These are phyloP conservation scores for Promerops cafer DNA, from an alignment of 2,113 vertebrate species.

Conservation along the genomic window DNA sequence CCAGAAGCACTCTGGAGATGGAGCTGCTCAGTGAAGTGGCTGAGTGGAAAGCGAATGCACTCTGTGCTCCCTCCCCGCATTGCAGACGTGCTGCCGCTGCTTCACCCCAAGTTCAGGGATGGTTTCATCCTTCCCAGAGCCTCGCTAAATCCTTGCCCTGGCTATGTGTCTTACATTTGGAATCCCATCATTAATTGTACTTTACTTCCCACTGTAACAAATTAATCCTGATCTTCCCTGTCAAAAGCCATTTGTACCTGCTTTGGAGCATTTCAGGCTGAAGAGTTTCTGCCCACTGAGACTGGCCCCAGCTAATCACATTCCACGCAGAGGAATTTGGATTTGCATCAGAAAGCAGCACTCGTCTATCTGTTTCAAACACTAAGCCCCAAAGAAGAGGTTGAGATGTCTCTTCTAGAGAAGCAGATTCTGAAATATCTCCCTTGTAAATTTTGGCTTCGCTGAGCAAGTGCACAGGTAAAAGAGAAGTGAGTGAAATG, in stretches of 20 bases:
- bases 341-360: constrained; percentile 18
- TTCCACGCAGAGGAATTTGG: neutral
- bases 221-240: neutral
- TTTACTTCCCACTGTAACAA: neutral
- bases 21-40: fast-evolving
- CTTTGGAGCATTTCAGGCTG: neutral
- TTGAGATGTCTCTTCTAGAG: neutral
- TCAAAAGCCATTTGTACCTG: neutral
- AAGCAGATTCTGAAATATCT: neutral
- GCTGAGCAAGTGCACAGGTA: neutral
- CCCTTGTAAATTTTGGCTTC: neutral
- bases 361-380: neutral
- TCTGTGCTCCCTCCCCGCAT: fast-evolving
- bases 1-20: neutral
- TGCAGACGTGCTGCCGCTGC: neutral
- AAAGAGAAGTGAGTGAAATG: neutral
- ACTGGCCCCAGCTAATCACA: neutral
- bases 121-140: neutral
- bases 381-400: neutral
- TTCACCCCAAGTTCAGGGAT: neutral
- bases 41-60: neutral
- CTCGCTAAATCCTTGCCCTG: neutral
- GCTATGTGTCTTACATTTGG: neutral
- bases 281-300: neutral
- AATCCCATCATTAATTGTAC: neutral